These are phyloP conservation scores for Liposcelis brunnea DNA, from an alignment of 2,888 invertebrate genomes.

Conservation along the genomic window DNA sequence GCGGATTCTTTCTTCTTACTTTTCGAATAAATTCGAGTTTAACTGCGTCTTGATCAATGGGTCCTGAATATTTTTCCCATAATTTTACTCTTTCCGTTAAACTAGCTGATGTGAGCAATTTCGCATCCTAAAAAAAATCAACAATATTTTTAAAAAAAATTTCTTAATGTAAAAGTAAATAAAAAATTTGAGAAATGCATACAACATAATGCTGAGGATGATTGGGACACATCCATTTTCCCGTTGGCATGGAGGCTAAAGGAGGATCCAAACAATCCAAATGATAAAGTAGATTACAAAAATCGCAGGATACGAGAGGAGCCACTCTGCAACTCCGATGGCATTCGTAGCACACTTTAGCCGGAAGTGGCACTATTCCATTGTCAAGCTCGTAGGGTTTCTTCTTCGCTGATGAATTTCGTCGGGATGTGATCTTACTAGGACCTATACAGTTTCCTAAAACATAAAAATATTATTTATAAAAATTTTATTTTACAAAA, in stretches of 20 bases:
- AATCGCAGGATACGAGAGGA: conserved; percentile 82
- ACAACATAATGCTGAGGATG: conserved; percentile 82
- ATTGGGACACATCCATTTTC: conserved; percentile 95
- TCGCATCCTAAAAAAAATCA: conserved; percentile 57
- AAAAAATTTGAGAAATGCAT: too few relatives aligned
- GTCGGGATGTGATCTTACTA: conserved; percentile 22
- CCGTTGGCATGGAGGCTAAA: conserved; percentile 67
- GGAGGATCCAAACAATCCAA: conserved; percentile 87
- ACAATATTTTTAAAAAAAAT: conserved; percentile 11
- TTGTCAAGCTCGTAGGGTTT: conserved; percentile 38
- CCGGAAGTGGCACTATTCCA: conserved; percentile 64
- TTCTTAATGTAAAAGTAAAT: too few relatives aligned
- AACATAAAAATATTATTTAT: conserved; percentile 6
- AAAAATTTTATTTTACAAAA: conserved; percentile 8
- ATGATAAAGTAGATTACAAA: conserved; percentile 78
- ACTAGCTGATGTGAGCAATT: conserved; percentile 60
- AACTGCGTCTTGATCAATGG: conserved; percentile 70
- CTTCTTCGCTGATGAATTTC: conserved; percentile 21
- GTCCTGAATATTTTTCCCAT: conserved; percentile 69
- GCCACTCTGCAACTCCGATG: conserved; percentile 66
- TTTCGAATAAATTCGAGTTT: conserved; percentile 75
- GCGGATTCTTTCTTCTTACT: conserved; percentile 52
- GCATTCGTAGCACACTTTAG: conserved; percentile 71
- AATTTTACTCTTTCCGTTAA: conserved; percentile 74
- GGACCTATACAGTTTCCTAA: conserved; percentile 20